Evolutionary conservation across 2,888 invertebrate species (phyloP), one percentile per base, ranked within the genome.

Genomic region (Lochmaea crataegi): DNA sequence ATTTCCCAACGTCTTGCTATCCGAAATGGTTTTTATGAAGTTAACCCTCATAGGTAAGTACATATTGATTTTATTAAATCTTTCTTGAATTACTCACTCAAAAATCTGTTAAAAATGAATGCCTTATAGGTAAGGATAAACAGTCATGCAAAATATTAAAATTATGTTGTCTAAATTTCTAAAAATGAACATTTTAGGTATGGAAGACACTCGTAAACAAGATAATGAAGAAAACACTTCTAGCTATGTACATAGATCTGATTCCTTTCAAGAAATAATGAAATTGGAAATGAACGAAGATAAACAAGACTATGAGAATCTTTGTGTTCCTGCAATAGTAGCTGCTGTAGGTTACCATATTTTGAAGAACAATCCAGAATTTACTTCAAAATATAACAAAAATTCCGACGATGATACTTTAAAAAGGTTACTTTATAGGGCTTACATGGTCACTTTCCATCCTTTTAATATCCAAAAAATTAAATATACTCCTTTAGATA

Each of bases 271-370:
- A 68, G 86, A 91, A 68, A 89, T 92, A 69, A 91, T 93, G 79
- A 89, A 91, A 60, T 86, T 95, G 16, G 90, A 90, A 41, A 91
- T 92, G 26, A 94, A 94, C 86, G 87, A 90, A 63, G 89, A 91
- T 7, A 89, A 89, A 78, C 88, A 94, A 75, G 85, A 88, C 3
- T 83, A 89, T 9, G 87, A 90, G 18, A 94, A 94, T 88, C 87
- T 95, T 53, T 93, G 94, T 81, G 90, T 91, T 75, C 91, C 93
- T 80, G 86, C 91, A 2, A 87, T 92, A 0, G 90, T 91, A 42
- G 89, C 92, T 64, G 90, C 90, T n/a, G 89, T 91, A 9, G 88
- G 94, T 53, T 86, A 92, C 71, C 89, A 91, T 73, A 88, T 90
- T 60, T 84, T 95, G n/a, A 87, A 88, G 64, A 87, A 89, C 14